Percentiles rank a stretch among this genome's conserved stretches.
phyloP scores from a whole-genome alignment of 2,888 invertebrate species.

The Steinernema hermaphroditum region DNA sequence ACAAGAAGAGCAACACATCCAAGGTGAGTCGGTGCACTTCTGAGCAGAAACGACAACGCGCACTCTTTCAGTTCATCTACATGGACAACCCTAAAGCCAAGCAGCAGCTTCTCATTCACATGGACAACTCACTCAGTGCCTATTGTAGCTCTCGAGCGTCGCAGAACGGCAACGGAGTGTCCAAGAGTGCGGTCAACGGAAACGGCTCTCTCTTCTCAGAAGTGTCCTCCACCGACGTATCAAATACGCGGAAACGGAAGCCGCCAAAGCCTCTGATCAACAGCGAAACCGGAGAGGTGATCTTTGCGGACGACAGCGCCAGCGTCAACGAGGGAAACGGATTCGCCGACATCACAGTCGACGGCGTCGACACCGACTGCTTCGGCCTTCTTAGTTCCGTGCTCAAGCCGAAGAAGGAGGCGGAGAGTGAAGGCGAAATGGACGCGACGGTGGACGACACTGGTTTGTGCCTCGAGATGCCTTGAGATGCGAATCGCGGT shows the following conservation, averaged over 20 bases:
- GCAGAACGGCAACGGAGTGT: neutral
- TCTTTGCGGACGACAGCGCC: neutral
- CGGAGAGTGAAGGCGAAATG: slow-evolving; percentile 12
- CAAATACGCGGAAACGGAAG: slow-evolving; percentile 5
- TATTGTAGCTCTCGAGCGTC: neutral
- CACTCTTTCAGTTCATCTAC: slow-evolving; percentile 53
- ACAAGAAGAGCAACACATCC: slow-evolving; percentile 46
- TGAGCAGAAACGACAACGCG: no score
- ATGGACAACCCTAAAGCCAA: slow-evolving; percentile 63
- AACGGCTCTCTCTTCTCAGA: neutral
- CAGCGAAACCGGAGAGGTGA: slow-evolving; percentile 23
- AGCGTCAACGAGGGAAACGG: neutral
- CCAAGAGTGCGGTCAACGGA: neutral
- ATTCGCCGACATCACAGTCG: neutral
- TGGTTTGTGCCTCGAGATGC: neutral
- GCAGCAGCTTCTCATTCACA: slow-evolving; percentile 55
- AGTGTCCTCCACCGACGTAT: neutral
- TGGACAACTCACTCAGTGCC: slow-evolving; percentile 36
- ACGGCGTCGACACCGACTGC: slow-evolving; percentile 7
- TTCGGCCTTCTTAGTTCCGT: slow-evolving; percentile 1
- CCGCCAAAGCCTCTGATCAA: slow-evolving; percentile 12
- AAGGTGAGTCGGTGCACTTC: neutral
- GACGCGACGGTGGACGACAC: slow-evolving; percentile 10
- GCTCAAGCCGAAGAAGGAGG: neutral
- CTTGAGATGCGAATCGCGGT: no score